Evolutionary conservation across 2,113 vertebrate genomes (phyloP), one percentile per base, ranked within the genome.

Genomic region (Lycaon pictus): DNA sequence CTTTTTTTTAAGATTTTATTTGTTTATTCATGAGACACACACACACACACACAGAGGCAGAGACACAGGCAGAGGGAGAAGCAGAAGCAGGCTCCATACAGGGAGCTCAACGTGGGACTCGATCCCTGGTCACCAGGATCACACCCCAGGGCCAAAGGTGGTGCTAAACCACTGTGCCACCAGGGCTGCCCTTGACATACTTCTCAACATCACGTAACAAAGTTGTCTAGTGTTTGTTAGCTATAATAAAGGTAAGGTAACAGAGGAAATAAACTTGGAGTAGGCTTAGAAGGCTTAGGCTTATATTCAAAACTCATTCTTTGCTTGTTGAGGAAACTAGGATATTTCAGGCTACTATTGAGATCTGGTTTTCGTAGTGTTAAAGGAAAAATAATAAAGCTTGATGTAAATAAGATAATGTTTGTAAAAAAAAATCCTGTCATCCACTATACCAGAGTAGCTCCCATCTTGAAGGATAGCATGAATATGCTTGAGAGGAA

Each of bases 351-450:
- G 0, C 16, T 7, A 63, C 9, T 67, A 17, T 53, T 96, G 48
- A 90, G 5, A 51, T 48, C 27, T 55, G 2, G 11, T 58, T 80
- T 83, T 55, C 3, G 13, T 53, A 27, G 86, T 69, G 71, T 62
- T 74, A 81, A 69, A 81, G 12, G 35, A 93, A 11, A 93, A 88
- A 81, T 86, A 74, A 86, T 62, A 83, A 94, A 72, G 6, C 7
- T 27, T 90, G 94, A 12, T 27, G 5, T 53, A 86, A 79, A 63
- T 53, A 43, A 85, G 7, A 2, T 53, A 32, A 71, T 58, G 8
- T 32, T 0, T 29, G 1, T 58, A 67, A 88, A 85, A 69, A 69
- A 69, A 1, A 27, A 71, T 35, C 96, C 17, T 77, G 17, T 48
- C 81, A 83, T 9, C 7, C 10, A 35, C 74, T 43, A 11, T 53